Conservation (phyloP, 2,797 vertebrate species). For the Scyliorhinus canicula region DNA sequence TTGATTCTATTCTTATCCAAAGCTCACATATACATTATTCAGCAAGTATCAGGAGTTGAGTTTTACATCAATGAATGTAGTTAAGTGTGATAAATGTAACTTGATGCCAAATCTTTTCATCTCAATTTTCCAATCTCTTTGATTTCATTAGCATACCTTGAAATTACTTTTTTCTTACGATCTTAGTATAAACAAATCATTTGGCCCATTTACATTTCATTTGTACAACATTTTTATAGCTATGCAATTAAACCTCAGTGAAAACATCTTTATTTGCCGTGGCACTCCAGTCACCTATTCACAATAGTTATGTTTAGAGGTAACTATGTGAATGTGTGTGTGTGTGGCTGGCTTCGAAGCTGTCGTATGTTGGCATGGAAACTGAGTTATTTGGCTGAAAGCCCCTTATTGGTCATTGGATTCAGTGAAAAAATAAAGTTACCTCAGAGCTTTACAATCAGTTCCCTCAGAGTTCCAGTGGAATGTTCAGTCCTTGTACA, state of each 20-base stretch:
- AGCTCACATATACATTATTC: not conserved
- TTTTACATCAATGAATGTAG: not conserved
- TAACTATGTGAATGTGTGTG: not conserved
- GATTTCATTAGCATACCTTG: not conserved
- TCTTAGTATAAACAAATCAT: not conserved
- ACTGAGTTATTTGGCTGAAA: constrained; percentile 5
- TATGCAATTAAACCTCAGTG: not conserved
- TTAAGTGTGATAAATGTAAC: not conserved
- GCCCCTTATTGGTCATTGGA: not conserved
- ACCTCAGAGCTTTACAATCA: constrained; percentile 17
- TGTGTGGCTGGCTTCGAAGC: not conserved
- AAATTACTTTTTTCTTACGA: not conserved
- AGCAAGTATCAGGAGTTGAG: not conserved
- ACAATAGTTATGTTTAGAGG: not conserved
- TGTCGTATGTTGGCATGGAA: constrained; percentile 25
- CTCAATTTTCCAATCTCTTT: not conserved
- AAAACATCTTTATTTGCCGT: not conserved
- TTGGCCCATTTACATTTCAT: not conserved
- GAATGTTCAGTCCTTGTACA: not conserved
- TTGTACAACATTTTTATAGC: not conserved
- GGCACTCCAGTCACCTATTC: not conserved
- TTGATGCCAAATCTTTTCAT: not conserved
- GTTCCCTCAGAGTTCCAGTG: constrained; percentile 25
- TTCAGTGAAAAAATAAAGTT: not conserved
- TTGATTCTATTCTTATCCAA: not conserved